These are phyloP conservation scores for Brachystomella parvula DNA, from an alignment of 1,140 invertebrate species.

Conservation along the genomic window DNA sequence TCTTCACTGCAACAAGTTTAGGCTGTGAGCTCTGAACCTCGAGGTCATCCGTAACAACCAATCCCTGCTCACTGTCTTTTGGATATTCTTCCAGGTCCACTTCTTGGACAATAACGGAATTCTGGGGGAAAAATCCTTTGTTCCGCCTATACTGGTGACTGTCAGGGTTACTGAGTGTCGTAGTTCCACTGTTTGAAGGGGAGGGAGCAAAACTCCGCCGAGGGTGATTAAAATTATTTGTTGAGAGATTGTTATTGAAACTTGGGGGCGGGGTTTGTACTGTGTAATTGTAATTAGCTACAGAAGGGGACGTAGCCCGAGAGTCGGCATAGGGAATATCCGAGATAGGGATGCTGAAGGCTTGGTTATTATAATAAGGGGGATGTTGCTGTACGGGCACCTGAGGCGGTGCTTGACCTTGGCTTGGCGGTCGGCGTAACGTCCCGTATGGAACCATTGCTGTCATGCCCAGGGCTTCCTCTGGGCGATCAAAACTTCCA, in stretches of 20 bases:
- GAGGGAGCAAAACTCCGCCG: background rate
- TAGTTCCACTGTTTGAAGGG: slow-evolving; percentile 1
- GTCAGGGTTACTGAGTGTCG: background rate
- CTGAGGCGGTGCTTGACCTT: background rate
- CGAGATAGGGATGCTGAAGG: background rate
- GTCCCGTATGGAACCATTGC: background rate
- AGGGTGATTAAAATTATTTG: slow-evolving; percentile 20
- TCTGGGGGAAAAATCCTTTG: background rate
- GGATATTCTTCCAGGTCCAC: slow-evolving; percentile 18
- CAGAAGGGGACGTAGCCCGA: slow-evolving; percentile 30
- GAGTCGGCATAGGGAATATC: slow-evolving; percentile 37
- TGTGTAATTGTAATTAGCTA: slow-evolving; percentile 8
- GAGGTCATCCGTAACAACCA: slow-evolving; percentile 15
- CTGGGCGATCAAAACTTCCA: slow-evolving; percentile 2
- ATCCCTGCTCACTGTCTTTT: background rate
- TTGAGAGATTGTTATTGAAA: slow-evolving; percentile 15
- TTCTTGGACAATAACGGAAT: slow-evolving; percentile 30
- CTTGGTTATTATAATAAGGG: background rate
- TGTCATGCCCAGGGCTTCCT: background rate
- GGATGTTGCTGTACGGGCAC: background rate
- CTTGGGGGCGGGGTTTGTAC: slow-evolving; percentile 17
- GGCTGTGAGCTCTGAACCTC: slow-evolving; percentile 23
- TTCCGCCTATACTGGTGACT: background rate
- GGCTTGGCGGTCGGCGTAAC: background rate
- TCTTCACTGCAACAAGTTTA: slow-evolving; percentile 32